These are phyloP conservation scores for Scomber scombrus DNA, from an alignment of 2,113 vertebrate species.

Conservation along the genomic window DNA sequence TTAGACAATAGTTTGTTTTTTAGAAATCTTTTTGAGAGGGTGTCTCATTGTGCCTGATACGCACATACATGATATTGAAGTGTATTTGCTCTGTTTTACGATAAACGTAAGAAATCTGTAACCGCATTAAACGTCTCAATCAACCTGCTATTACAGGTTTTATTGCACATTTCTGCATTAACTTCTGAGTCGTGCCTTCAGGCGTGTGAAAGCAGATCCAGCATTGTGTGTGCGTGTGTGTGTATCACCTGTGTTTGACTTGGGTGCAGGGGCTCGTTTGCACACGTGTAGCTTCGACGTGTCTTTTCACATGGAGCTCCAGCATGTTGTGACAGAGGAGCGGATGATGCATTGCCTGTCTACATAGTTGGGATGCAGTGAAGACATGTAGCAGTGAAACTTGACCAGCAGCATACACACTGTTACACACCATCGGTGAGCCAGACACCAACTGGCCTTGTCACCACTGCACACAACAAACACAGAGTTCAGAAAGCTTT, in stretches of 20 bases:
- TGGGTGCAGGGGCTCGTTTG: constrained; percentile 5
- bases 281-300: constrained; percentile 44
- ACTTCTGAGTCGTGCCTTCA: not conserved
- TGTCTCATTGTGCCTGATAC: no score
- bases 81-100: no score
- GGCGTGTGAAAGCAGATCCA: constrained; percentile 4
- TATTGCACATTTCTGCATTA: not conserved
- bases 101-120: no score
- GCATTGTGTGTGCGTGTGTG: no score
- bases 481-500: constrained; percentile 17
- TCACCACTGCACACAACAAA: constrained; percentile 54
- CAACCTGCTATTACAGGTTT: not conserved
- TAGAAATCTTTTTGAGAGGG: no score
- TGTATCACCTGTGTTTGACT: constrained; percentile 24
- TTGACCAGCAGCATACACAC: constrained; percentile 58
- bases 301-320: no score
- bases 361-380: constrained; percentile 49
- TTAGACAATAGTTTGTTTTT: no score
- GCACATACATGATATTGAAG: no score
- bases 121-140: not conserved
- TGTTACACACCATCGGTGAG: constrained; percentile 53
- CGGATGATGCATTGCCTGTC: constrained; percentile 54
- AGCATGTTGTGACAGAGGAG: constrained; percentile 61
- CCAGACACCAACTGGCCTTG: constrained; percentile 69
- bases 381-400: constrained; percentile 68